Evolutionary conservation across 2,113 vertebrate genomes (phyloP).

Genomic region (Urocolius indicus): DNA sequence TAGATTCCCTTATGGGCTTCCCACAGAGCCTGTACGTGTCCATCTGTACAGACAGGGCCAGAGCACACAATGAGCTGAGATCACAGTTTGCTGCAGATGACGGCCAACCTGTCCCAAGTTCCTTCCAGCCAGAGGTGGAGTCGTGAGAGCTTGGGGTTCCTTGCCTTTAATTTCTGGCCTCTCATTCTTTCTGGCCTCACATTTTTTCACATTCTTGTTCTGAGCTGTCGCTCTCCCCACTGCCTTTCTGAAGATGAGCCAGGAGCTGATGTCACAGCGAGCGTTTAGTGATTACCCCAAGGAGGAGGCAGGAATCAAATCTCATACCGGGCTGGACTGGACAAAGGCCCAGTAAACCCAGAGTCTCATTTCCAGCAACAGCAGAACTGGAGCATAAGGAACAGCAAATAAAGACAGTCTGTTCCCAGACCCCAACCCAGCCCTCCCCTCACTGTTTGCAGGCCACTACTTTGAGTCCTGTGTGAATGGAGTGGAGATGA

Average conservation of each 20-base stretch:
- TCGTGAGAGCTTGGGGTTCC: not conserved
- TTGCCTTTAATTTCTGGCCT: conserved; percentile 22
- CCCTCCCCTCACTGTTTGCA: not conserved
- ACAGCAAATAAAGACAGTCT: not conserved
- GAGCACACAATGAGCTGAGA: not conserved
- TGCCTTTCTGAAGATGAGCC: not conserved
- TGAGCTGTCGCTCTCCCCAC: not conserved
- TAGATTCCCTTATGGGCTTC: not conserved
- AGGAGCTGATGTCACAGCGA: conserved; percentile 26
- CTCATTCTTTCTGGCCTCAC: not conserved
- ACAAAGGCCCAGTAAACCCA: not conserved
- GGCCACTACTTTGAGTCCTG: rapidly evolving
- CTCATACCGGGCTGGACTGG: not conserved
- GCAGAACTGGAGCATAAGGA: not conserved
- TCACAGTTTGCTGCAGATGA: not conserved
- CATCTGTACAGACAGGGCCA: not conserved
- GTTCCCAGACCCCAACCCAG: not conserved
- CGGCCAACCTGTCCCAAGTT: not conserved
- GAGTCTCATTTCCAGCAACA: not conserved
- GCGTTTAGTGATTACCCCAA: not conserved
- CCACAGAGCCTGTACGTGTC: not conserved
- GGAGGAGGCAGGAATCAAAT: not conserved
- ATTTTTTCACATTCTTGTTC: not conserved
- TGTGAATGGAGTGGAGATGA: not conserved
- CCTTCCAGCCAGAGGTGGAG: conserved; percentile 8